Base-by-base conservation (phyloP, 2,888 invertebrate species). In the Cephonodes hylas region DNA sequence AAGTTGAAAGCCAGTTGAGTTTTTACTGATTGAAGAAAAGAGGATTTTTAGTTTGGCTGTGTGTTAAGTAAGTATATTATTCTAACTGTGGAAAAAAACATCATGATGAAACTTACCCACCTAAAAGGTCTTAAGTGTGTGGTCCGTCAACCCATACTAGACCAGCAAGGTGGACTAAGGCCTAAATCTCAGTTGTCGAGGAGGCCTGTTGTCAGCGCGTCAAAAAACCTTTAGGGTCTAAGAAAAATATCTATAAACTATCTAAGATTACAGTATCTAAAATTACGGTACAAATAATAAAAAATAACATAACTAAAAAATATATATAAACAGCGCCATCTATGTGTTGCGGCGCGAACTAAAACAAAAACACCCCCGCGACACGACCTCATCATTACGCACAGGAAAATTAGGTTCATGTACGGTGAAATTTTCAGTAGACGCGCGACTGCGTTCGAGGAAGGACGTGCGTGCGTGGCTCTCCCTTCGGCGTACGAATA, bases 341-440 rank as follows among this genome's bases (percentile, higher is more conserved):
- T 83, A 58, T 70, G 65, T 64, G 58, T 62, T 8, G n/a, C 2
- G 22, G 18, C 3, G 23, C 3, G 69, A 77, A 80, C 72, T 64
- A 66, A 61, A 60, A 71, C 34, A 34, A 58, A 58, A 23, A 45
- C 53, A 53, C 42, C 42, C n/a, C 13, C 38, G 38, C 61, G 45
- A 46, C 58, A 46, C 58, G 61, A 57, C 58, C 61, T 58, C 46
- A 46, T 46, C 46, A 61, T 61, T 61, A 58, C 58, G 58, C 58
- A 61, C 61, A 61, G 31, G 77, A 77, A 84, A 86, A 87, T 85
- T 83, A 84, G 87, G 84, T 86, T 84, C 84, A 79, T 81, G 80
- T 81, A 85, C 22, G 38, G 77, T 72, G 76, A 79, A 77, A 77
- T 74, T 76, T 79, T 78, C 84, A 88, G 88, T 89, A 75, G 79